Conservation (phyloP, 2,888 invertebrate genomes). For the Lasioglossum pauxillum region DNA sequence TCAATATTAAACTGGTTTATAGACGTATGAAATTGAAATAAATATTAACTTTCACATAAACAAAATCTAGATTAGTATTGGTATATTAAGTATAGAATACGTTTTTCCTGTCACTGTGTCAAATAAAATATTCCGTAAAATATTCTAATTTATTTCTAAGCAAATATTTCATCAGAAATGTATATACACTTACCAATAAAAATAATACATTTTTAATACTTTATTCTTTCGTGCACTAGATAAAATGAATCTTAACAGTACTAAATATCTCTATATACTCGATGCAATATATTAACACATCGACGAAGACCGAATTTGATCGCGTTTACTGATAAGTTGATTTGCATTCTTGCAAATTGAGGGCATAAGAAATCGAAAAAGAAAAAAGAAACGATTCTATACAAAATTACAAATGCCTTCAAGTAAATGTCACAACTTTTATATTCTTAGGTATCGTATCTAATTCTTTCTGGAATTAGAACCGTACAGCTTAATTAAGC, state of each 20-base stretch:
- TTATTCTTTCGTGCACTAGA: constrained; percentile 49
- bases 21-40: constrained; percentile 28
- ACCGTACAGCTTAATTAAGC: constrained; percentile 90
- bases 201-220: constrained; percentile 54
- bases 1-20: constrained; percentile 10
- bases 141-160: constrained; percentile 58
- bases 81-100: constrained; percentile 7
- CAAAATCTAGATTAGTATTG: constrained; percentile 4
- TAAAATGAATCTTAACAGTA: constrained; percentile 36
- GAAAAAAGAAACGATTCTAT: constrained; percentile 28
- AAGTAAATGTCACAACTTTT: constrained; percentile 40
- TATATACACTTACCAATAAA: constrained; percentile 57
- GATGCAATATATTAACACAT: too few relatives aligned
- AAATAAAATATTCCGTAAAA: neutral
- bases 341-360: neutral
- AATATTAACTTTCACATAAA: neutral
- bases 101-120: neutral
- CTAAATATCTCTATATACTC: constrained; percentile 23
- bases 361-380: constrained; percentile 1
- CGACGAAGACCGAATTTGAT: neutral
- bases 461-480: constrained; percentile 38
- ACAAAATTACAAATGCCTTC: constrained; percentile 40
- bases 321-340: constrained; percentile 32
- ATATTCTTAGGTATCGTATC: constrained; percentile 33
- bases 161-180: constrained; percentile 53